Conservation (phyloP, 1,140 invertebrate species). For the Ips typographus region DNA sequence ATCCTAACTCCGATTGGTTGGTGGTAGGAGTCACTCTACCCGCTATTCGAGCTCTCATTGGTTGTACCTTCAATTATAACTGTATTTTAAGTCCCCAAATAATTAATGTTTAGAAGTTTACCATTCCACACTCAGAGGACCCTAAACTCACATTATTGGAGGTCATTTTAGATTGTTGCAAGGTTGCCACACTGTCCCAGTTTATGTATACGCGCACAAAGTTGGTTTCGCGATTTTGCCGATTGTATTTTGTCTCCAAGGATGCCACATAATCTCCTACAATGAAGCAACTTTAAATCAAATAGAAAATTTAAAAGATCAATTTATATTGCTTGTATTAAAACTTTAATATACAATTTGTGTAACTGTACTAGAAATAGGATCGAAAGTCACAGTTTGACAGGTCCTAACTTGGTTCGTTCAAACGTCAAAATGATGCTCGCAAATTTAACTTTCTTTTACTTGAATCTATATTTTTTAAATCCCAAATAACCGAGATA, state of each 20-base stretch:
- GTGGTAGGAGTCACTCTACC: slow-evolving; percentile 66
- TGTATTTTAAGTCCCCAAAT: neutral
- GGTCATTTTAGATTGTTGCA: slow-evolving; percentile 52
- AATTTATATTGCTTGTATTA: no score
- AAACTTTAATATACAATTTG: no score
- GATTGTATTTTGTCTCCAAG: slow-evolving; percentile 62
- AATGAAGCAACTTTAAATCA: slow-evolving; percentile 16
- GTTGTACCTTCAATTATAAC: slow-evolving; percentile 50
- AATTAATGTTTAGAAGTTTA: neutral
- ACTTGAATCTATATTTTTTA: no score
- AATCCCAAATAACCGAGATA: no score
- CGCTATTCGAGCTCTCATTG: slow-evolving; percentile 70
- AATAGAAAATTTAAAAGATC: no score
- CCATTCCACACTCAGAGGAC: slow-evolving; percentile 51
- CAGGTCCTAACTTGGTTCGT: no score
- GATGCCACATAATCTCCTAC: slow-evolving; percentile 64
- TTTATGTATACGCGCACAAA: slow-evolving; percentile 68
- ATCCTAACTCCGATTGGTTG: slow-evolving; percentile 56
- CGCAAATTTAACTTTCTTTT: no score
- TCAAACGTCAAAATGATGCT: no score
- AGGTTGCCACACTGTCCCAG: slow-evolving; percentile 56
- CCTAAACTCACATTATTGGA: slow-evolving; percentile 48
- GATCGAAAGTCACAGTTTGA: no score
- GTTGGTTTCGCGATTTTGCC: slow-evolving; percentile 56
- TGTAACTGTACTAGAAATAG: no score